Evolutionary conservation across 2,797 vertebrate genomes (phyloP).

Genomic region (Adelosebastes latens): DNA sequence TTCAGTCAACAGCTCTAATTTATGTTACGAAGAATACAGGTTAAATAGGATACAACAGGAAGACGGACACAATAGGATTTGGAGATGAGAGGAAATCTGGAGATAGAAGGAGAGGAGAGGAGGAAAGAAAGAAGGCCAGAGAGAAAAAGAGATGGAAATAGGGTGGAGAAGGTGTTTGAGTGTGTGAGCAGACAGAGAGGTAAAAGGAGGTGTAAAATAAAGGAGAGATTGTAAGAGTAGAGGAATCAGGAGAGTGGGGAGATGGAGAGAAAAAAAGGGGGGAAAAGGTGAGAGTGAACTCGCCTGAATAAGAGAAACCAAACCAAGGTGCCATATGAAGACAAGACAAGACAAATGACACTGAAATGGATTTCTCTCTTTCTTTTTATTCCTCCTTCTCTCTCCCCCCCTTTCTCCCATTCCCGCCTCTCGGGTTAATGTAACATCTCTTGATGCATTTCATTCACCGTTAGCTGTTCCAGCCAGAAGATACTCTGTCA

Average conservation of each 20-base stretch:
- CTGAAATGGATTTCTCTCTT: constrained; percentile 38
- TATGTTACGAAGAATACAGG: background rate
- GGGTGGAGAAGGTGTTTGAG: constrained; percentile 14
- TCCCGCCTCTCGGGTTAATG: constrained; percentile 61
- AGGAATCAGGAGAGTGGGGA: background rate
- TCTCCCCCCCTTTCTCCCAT: constrained; percentile 1
- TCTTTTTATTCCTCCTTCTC: background rate
- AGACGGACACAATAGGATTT: background rate
- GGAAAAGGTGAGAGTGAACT: constrained; percentile 1
- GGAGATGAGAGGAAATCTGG: background rate
- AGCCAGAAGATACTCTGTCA: constrained; percentile 74
- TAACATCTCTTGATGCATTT: constrained; percentile 78
- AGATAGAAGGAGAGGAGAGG: background rate
- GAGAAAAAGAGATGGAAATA: background rate
- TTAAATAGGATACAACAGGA: background rate
- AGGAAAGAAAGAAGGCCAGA: background rate
- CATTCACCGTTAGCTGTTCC: constrained; percentile 74
- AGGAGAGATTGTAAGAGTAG: background rate
- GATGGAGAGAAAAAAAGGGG: constrained; percentile 1
- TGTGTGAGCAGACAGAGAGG: background rate
- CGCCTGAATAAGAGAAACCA: constrained; percentile 48
- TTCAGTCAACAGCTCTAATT: background rate
- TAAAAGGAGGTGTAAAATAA: background rate
- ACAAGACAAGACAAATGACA: constrained; percentile 71
- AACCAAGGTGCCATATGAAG: constrained; percentile 59